Conservation (phyloP, 64 coral and sea anemone genomes). For the Cladopsammia gracilis region DNA sequence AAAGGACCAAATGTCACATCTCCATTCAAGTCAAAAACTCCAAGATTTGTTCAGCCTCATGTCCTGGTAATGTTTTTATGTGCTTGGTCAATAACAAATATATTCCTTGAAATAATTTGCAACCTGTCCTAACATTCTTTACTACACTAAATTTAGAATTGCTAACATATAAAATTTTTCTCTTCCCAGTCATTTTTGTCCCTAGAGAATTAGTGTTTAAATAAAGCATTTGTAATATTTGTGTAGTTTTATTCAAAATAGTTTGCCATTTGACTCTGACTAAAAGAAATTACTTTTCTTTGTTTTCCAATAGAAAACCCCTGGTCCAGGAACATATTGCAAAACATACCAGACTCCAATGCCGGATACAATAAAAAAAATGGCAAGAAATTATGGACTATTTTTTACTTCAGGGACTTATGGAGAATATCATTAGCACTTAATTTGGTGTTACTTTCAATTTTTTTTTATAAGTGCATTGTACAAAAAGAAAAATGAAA, state of each 20-base stretch:
- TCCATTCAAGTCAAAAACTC: conserved; percentile 97
- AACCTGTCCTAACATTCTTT: not conserved
- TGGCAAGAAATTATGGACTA: conserved; percentile 96
- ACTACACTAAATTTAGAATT: too few relatives aligned
- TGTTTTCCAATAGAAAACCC: conserved; percentile 82
- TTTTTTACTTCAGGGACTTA: conserved; percentile 96
- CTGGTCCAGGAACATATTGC: conserved; percentile 93
- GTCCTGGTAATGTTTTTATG: conserved; percentile 72
- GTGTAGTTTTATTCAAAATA: too few relatives aligned
- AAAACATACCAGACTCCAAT: conserved; percentile 98
- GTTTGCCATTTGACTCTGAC: too few relatives aligned
- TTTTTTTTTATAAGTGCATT: too few relatives aligned
- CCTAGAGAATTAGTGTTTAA: too few relatives aligned
- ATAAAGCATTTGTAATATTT: too few relatives aligned
- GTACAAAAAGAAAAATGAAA: too few relatives aligned
- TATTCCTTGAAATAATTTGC: too few relatives aligned
- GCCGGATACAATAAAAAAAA: conserved; percentile 95
- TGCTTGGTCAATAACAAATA: too few relatives aligned
- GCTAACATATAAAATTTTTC: too few relatives aligned
- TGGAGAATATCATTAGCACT: conserved; percentile 67
- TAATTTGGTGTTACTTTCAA: too few relatives aligned
- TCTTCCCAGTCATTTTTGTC: too few relatives aligned
- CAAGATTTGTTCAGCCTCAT: conserved; percentile 94
- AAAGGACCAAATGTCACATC: conserved; percentile 89
- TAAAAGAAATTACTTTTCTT: not conserved